Evolutionary conservation across 2,888 invertebrate species (phyloP), one percentile per base, ranked within the genome.

Genomic region (Notodonta ziczac): DNA sequence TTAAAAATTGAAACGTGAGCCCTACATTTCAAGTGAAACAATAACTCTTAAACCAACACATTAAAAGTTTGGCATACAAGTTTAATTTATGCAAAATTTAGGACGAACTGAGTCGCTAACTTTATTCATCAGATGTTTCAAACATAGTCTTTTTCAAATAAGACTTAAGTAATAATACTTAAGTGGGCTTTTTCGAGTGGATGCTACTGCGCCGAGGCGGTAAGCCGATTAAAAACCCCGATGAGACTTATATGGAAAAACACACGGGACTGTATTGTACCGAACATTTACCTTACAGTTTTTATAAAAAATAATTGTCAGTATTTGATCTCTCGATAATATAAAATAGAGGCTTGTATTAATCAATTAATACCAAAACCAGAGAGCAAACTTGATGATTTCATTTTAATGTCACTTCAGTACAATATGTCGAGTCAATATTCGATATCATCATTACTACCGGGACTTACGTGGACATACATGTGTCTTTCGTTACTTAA

Each of bases 201-300:
- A 81, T 84, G 85, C 83, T 76, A 70, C 80, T 80, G 80, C 81
- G 81, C 74, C 71, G 78, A 80, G 82, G 81, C 84, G 73, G 82
- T 90, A 91, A 92, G 91, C 87, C 87, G 92, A 91, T 91, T 91
- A 91, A 88, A 85, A 85, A 82, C 81, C 84, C 84, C 80, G 78
- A 84, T 84, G 85, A 84, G 85, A 83, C 84, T 84, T 86, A 80
- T 74, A 74, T 69, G 70, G 51, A 57, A 53, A 57, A 63, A 81
- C 73, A 74, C 58, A 84, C 69, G 62, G 65, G 8, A 10, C 7
- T 5, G 58, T 59, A 54, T 56, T 56, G 39, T 35, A 16, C 12
- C 56, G 9, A 70, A 48, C 63, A 24, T 24, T 24, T 24, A 24
- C 24, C 24, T 24, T 24, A 24, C 24, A 24, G 24, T 24, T 24